These are phyloP conservation scores for Drosophila lini DNA, from an alignment of 1,140 invertebrate genomes.

Conservation along the genomic window DNA sequence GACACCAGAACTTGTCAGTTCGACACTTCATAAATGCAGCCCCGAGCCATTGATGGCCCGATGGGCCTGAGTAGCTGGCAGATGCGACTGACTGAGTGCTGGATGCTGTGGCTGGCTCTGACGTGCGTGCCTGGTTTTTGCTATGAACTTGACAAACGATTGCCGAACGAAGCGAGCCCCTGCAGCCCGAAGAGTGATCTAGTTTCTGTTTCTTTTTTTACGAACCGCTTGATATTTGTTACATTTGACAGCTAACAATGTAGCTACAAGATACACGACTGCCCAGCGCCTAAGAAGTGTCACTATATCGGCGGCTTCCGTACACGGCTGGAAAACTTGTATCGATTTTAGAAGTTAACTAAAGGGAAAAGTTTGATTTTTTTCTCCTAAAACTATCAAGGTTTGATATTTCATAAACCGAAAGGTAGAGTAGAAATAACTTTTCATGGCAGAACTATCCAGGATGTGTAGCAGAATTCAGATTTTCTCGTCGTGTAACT, in stretches of 20 bases:
- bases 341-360: not conserved
- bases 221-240: conserved; percentile 76
- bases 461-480: not conserved
- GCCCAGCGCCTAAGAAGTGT: conserved; percentile 41
- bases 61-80: conserved; percentile 70
- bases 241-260: conserved; percentile 82
- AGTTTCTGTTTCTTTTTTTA: conserved; percentile 60
- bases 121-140: conserved; percentile 60
- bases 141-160: conserved; percentile 80
- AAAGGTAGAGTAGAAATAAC: not conserved
- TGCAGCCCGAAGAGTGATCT: conserved; percentile 57
- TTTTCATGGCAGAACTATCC: not conserved
- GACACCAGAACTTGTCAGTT: conserved; percentile 70
- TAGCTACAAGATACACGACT: conserved; percentile 69
- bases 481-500: conserved; percentile 16
- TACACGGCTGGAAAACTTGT: not conserved
- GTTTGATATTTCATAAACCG: not conserved
- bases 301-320: conserved; percentile 12
- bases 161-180: conserved; percentile 34
- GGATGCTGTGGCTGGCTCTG: conserved; percentile 16
- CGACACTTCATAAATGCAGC: conserved; percentile 81
- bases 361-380: too few species aligned
- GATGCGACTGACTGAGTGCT: conserved; percentile 55
- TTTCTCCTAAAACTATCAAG: not conserved
- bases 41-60: conserved; percentile 34